Base-by-base conservation (phyloP, 2,797 vertebrate species). In the Balearica regulorum region DNA sequence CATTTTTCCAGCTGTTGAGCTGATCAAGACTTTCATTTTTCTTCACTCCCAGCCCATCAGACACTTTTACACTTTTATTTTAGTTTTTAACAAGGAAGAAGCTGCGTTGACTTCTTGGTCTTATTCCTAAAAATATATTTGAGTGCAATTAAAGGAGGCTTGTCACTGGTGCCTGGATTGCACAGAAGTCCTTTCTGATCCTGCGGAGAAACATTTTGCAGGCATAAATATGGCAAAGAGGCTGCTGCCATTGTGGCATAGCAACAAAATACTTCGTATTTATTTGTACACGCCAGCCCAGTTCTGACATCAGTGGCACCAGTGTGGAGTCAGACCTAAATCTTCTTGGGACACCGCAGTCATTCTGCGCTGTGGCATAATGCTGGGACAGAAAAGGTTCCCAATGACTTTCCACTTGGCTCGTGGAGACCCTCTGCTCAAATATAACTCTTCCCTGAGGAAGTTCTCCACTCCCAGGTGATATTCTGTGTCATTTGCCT, bases 71-170 rank as follows among this genome's bases (percentile, higher is more conserved):
- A 24, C 57, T 90, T 89, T 95, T 94, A 92, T 92, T 96, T 85
- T 33, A 46, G 35, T 35, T 92, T 93, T 93, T 93, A 95, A 94
- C 64, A 93, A 69, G 83, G 66, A 95, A 19, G 68, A 92, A 93
- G 55, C 48, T 91, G 58, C 41, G 0, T 83, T 96, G 73, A 75
- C 49, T 88, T 57, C 77, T 95, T 96, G 90, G 75, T 96, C 55
- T 87, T 89, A 28, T 53, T 94, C 93, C 93, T 97, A 95, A 94
- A 95, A 95, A 94, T 89, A 70, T 90, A 91, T 91, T 96, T 62
- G 85, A 68, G 54, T 31, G 62, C 65, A 84, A 61, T 73, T 97
- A 85, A 75, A 96, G 72, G n/a, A 95, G 69, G 62, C 33, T 93
- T 94, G 87, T 93, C 93, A 83, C 90, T 7, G 8, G 81, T 72